These are phyloP conservation scores for Odontomyia ornata DNA, from an alignment of 2,888 invertebrate species.

Conservation along the genomic window DNA sequence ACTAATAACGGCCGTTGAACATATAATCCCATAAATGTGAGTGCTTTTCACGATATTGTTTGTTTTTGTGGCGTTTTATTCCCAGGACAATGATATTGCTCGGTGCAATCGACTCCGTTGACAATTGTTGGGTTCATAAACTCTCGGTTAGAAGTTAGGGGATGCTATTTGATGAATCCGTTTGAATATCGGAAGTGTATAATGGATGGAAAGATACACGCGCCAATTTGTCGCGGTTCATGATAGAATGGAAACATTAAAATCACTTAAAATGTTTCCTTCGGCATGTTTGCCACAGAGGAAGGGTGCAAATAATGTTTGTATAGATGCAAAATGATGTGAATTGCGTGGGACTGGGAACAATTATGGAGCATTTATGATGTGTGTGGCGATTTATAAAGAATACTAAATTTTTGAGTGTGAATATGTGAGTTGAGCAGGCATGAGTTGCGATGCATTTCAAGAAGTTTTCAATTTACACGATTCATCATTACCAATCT, in stretches of 20 bases:
- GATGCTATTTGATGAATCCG: slow-evolving; percentile 20
- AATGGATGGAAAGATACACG: slow-evolving; percentile 35
- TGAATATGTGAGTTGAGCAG: no score
- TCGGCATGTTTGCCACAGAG: neutral
- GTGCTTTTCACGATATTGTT: slow-evolving; percentile 20
- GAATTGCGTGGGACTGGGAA: slow-evolving; percentile 20
- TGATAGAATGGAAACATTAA: slow-evolving; percentile 41
- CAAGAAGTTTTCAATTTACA: no score
- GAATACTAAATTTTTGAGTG: no score
- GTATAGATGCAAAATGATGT: neutral
- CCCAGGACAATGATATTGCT: neutral
- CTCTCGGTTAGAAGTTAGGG: neutral
- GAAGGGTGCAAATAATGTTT: neutral
- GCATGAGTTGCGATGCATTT: no score
- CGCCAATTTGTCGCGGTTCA: slow-evolving; percentile 48
- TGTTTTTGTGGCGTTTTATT: slow-evolving; percentile 19
- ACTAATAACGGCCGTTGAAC: slow-evolving; percentile 33
- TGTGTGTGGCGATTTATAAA: no score
- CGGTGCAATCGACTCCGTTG: neutral
- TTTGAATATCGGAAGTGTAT: slow-evolving; percentile 20
- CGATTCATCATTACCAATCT: no score
- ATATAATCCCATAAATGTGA: slow-evolving; percentile 39
- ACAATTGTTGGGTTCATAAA: slow-evolving; percentile 14
- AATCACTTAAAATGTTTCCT: slow-evolving; percentile 36
- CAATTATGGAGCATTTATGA: slow-evolving; percentile 22